phyloP scores from a whole-genome alignment of 2,888 invertebrate species.

The Apamea sordens region DNA sequence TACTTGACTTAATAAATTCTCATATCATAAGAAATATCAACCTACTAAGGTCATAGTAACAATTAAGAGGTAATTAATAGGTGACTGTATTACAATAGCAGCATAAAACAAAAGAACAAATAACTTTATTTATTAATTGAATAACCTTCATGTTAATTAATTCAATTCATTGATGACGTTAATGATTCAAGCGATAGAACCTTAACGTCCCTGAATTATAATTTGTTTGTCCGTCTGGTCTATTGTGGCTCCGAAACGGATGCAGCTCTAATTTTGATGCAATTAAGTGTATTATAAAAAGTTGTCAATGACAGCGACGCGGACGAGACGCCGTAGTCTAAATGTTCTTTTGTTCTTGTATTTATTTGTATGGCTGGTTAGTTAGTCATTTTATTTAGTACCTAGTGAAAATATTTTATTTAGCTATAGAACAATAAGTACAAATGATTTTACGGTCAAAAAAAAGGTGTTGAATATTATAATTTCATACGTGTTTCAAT shows the following conservation, averaged over 20 bases:
- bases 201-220: constrained; percentile 23
- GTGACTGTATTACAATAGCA: constrained; percentile 17
- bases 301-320: background rate
- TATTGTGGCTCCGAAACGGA: constrained; percentile 14
- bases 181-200: constrained; percentile 4
- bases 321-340: background rate
- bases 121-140: constrained; percentile 26
- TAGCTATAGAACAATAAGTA: no score
- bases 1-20: background rate
- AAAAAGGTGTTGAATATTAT: background rate
- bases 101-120: constrained; percentile 17
- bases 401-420: background rate
- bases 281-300: constrained; percentile 4
- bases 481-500: background rate
- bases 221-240: constrained; percentile 16
- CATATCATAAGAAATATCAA: background rate
- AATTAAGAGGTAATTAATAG: constrained; percentile 6
- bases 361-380: background rate
- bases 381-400: background rate
- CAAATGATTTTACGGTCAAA: background rate
- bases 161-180: constrained; percentile 34
- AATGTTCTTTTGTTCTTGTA: background rate
- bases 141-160: constrained; percentile 30
- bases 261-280: constrained; percentile 23
- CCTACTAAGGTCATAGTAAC: background rate